Percentiles rank a stretch among this genome's conserved stretches.
These are phyloP conservation scores for Drosophila sproati DNA, from an alignment of 1,140 invertebrate genomes.

Conservation along the genomic window DNA sequence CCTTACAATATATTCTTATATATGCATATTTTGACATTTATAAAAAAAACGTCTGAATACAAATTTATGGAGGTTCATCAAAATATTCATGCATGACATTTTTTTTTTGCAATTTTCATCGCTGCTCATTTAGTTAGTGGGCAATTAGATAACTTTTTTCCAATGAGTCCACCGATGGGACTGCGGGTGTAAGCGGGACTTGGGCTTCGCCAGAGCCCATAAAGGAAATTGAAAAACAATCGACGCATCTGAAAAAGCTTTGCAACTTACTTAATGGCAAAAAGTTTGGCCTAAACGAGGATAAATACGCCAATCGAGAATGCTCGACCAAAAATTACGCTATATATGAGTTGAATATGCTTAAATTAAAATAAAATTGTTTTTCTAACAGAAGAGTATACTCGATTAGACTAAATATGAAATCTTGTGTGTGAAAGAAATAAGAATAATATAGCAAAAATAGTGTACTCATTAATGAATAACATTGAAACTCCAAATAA, in stretches of 20 bases:
- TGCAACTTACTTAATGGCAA: not conserved
- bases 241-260: conserved; percentile 7
- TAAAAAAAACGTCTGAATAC: not conserved
- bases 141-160: conserved; percentile 13
- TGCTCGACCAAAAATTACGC: too few species aligned
- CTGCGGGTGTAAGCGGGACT: too few species aligned
- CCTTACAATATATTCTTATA: conserved; percentile 10
- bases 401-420: too few species aligned
- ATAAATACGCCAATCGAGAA: too few species aligned
- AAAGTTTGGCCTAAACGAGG: not conserved
- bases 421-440: not conserved
- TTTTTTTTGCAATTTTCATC: conserved; percentile 12
- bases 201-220: not conserved
- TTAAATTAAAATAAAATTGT: too few species aligned
- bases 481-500: not conserved
- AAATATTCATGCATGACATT: conserved; percentile 24
- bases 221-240: conserved; percentile 26
- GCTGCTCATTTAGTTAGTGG: conserved; percentile 7
- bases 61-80: conserved; percentile 29
- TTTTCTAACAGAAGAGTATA: too few species aligned
- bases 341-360: too few species aligned
- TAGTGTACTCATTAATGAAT: not conserved
- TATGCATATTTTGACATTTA: conserved; percentile 7
- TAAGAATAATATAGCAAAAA: not conserved
- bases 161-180: conserved; percentile 6